Evolutionary conservation across 2,797 vertebrate species (phyloP), one percentile per base, ranked within the genome.

Genomic region (Ibycter americanus): DNA sequence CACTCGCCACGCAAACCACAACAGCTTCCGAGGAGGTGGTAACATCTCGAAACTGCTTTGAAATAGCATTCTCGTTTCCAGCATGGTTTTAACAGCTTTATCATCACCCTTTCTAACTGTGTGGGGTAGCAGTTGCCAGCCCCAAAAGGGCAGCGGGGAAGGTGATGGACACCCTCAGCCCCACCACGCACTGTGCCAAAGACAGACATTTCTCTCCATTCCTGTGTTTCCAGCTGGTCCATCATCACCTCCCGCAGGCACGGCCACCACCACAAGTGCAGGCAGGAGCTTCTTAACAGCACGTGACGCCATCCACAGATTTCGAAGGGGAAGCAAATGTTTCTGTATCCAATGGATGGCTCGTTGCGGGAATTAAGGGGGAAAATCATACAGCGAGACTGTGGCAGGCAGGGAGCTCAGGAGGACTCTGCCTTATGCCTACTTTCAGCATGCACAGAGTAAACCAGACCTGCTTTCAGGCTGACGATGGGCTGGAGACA

Each of bases 251-350:
- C 70, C 62, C 18, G 22, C 63, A 4, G 88, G 76, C 74, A 87
- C 0, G 0, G 83, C 90, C 78, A 54, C 82, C 92, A 65, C 93
- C 67, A 46, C 55, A 49, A 68, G 71, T 17, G 10, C 83, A 82
- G 79, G 74, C 93, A 79, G 85, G 62, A 36, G 58, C 26, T 54
- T 70, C 89, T 54, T 83, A 72, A 55, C 34, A 63, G 90, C 82
- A 59, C 32, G 12, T 84, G 83, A 76, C 59, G 40, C 59, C 46
- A 40, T 52, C 83, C 79, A 17, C 4, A 8, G 55, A 16, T 87
- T 88, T 91, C 38, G 96, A 71, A 90, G 59, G 65, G 71, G 71
- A 90, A 93, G 74, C 31, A 73, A 96, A 72, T 67, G 72, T 80
- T 94, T 83, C 55, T 68, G 79, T 56, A 55, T 58, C 63, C 71